These are phyloP conservation scores for Chloebia gouldiae DNA, from an alignment of 2,113 vertebrate species.

Conservation along the genomic window DNA sequence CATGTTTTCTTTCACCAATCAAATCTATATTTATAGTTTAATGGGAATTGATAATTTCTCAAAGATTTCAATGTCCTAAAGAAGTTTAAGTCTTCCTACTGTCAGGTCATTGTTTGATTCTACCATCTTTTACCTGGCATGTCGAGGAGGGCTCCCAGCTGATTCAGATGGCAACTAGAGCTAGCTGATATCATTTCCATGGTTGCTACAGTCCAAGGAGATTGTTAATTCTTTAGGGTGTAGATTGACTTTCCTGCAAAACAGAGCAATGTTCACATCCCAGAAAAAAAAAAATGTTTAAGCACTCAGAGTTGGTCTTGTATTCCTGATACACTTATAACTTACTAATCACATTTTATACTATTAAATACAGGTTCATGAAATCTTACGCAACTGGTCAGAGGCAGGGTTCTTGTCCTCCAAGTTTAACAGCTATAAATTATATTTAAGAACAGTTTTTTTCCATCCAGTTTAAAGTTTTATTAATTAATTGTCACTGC, in stretches of 20 bases:
- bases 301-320: not conserved
- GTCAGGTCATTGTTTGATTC: not conserved
- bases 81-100: not conserved
- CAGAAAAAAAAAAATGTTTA: not conserved
- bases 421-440: not conserved
- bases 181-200: not conserved
- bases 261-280: not conserved
- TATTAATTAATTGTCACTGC: not conserved
- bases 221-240: not conserved
- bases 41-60: not conserved
- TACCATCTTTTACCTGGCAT: not conserved
- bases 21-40: not conserved
- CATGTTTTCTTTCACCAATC: not conserved
- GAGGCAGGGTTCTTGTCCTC: not conserved
- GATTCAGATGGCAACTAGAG: not conserved
- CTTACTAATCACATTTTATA: not conserved
- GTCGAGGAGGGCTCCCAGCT: not conserved
- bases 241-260: not conserved
- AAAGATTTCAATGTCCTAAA: not conserved
- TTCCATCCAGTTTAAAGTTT: not conserved
- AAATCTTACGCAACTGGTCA: not conserved
- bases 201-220: not conserved
- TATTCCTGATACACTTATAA: not conserved
- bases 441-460: not conserved
- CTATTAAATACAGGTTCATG: not conserved